These are phyloP conservation scores for Heliornis fulica DNA, from an alignment of 2,113 vertebrate genomes.

Conservation along the genomic window DNA sequence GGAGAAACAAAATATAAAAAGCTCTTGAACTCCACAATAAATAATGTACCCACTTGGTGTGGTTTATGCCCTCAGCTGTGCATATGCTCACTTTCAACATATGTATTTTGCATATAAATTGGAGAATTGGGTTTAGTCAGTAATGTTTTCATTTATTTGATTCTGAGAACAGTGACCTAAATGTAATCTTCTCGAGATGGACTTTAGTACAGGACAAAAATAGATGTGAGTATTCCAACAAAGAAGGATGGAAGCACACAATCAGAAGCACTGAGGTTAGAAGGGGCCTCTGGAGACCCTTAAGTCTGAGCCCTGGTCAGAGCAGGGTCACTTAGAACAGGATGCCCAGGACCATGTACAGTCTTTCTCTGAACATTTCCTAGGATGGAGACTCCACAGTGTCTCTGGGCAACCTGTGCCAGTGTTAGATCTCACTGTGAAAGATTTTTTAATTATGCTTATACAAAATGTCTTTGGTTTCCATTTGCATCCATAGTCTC, in stretches of 20 bases:
- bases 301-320: not conserved
- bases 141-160: not conserved
- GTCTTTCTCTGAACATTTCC: not conserved
- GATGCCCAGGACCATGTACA: not conserved
- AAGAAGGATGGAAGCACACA: not conserved
- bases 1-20: not conserved
- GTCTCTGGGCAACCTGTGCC: not conserved
- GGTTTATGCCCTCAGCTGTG: not conserved
- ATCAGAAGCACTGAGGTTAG: not conserved
- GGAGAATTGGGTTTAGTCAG: not conserved
- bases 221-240: not conserved
- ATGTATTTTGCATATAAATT: not conserved
- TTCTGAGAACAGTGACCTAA: not conserved
- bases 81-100: not conserved
- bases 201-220: not conserved
- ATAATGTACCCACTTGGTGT: not conserved
- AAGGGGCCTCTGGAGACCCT: not conserved
- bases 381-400: not conserved
- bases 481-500: not conserved
- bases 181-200: not conserved
- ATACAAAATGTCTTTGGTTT: not conserved
- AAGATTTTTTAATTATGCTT: not conserved
- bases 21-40: not conserved
- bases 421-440: not conserved
- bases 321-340: not conserved